Base-by-base conservation (phyloP, 2,113 vertebrate species). In the Rhineura floridana region DNA sequence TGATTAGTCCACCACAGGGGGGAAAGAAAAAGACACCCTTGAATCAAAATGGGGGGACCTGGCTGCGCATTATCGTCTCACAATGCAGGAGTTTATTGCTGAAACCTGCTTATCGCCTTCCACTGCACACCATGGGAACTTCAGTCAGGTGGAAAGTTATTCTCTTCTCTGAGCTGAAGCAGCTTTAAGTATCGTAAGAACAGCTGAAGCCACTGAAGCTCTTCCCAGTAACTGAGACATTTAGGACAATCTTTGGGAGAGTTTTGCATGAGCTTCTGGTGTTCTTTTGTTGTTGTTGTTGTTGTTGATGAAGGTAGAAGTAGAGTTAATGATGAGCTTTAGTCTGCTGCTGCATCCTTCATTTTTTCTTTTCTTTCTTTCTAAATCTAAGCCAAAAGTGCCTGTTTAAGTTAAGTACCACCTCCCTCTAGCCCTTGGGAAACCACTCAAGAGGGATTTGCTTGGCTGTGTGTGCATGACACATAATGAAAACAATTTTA, bases 401-500 rank as follows among this genome's bases (percentile, higher is more conserved):
- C 97, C 97, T 99, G 98, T 98, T 99, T 99, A 99, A 99, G 98
- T 98, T 97, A 98, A 98, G 98, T 97, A 96, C 97, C 98, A 98
- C 98, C 98, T 98, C 98, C 98, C 97, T 98, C 97, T 90, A 97
- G 98, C 97, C 97, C 98, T 98, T 98, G 98, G 98, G 97, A 98
- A 99, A 97, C 96, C 98, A 98, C 98, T 98, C 97, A 97, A 98
- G 98, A 97, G 98, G 97, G 97, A 98, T 98, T 97, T 97, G 97
- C 98, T 98, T 98, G 97, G 98, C 98, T 98, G 98, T 98, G 98
- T 98, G 98, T 98, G 97, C 98, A 98, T 98, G 98, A 98, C 97
- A 98, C 98, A 99, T 98, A 99, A 99, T 99, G 98, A 99, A 99
- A 99, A 99, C 98, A 99, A 98, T 99, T 99, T 99, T 98, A 99